Evolutionary conservation across 2,113 vertebrate genomes (phyloP), one percentile per base, ranked within the genome.

Genomic region (Hippocampus barbouri): DNA sequence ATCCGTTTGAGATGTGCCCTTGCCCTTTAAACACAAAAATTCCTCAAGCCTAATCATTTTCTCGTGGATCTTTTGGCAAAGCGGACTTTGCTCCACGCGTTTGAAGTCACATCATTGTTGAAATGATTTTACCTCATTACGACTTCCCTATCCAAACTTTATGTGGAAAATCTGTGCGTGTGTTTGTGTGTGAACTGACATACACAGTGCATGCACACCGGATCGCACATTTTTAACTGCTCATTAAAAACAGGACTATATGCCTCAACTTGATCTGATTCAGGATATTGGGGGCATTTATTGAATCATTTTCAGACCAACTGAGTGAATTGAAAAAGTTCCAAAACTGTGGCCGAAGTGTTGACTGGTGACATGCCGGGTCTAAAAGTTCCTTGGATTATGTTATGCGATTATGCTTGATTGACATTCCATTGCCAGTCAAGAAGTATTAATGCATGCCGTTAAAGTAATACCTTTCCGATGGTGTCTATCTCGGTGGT

Each of bases 41-140:
- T 27, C 56, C 56, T 59, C 56, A 14, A 27, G 14, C 12, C 56
- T 61, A 34, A 61, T 61, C 27, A 61, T 61, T 61, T 61, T 30
- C 59, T 16, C 59, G 15, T 61, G 59, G 8, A 61, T 61, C 27
- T 61, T 15, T 61, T 61, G 59, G 59, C 59, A 61, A 34, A 34
- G 27, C 27, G 2, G 30, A 18, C 16, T 34, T 30, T 20, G 59
- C 27, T 30, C 25, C 59, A 61, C 15, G 14, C 20, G 59, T 18
- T 34, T 34, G 59, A 61, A 61, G 59, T 34, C 59, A 34, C 59
- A 61, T 61, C 59, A 61, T 61, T 34, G 59, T 61, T 61, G 34
- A 27, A 61, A 61, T 61, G 59, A 61, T 61, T 61, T 61, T 61
- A 61, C 59, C 59, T 61, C 27, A 30, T 30, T 34, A 61, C 59